A percentile compares a stretch with the other conserved stretches of the same genome.
These are phyloP conservation scores for Agrochola lota DNA, from an alignment of 2,888 invertebrate species.

Conservation along the genomic window DNA sequence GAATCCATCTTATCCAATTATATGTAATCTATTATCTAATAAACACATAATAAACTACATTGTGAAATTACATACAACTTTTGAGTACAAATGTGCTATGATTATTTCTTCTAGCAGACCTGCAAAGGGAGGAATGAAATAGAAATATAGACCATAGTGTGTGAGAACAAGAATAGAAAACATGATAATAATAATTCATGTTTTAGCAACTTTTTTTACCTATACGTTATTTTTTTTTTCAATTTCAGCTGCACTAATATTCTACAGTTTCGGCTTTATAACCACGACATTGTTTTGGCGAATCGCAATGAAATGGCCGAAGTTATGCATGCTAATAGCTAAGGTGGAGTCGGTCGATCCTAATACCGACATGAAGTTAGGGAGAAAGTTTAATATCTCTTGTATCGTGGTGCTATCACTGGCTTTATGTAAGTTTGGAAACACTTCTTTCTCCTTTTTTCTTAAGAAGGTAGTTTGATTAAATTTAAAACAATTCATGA, in stretches of 20 bases:
- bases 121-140: no score
- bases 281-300: slow-evolving; percentile 75
- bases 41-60: no score
- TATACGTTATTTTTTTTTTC: not conserved
- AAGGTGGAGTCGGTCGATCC: slow-evolving; percentile 76
- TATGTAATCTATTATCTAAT: no score
- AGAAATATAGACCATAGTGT: no score
- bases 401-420: slow-evolving; percentile 72
- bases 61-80: no score
- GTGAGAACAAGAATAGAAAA: no score
- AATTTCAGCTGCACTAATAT: slow-evolving; percentile 75
- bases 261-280: slow-evolving; percentile 71
- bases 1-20: no score
- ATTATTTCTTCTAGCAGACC: no score
- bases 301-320: slow-evolving; percentile 79
- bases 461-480: not conserved
- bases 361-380: slow-evolving; percentile 70
- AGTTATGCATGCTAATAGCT: slow-evolving; percentile 73
- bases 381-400: slow-evolving; percentile 72
- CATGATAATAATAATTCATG: no score
- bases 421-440: slow-evolving; percentile 72
- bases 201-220: not conserved
- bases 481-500: not conserved
- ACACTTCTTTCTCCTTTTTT: not conserved
- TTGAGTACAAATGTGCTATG: no score